A percentile compares a stretch with the other conserved stretches of the same genome.
Evolutionary conservation across 2,113 vertebrate genomes (phyloP).

Genomic region (Parotia lawesii): DNA sequence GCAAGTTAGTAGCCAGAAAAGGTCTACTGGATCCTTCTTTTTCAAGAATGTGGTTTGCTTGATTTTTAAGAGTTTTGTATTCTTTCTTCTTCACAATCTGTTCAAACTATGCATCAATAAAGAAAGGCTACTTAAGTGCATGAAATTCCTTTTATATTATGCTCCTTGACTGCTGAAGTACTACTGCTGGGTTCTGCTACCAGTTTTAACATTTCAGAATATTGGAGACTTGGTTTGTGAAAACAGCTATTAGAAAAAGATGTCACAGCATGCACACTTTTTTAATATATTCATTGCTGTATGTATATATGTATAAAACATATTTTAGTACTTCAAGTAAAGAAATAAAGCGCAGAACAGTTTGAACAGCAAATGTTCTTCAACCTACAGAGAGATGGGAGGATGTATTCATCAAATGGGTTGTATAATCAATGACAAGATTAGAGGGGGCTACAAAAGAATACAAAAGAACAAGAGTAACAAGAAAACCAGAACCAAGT

Average conservation of each 20-base stretch:
- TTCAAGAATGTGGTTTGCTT: neutral
- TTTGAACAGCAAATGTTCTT: conserved; percentile 12
- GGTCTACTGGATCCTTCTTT: neutral
- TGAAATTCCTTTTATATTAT: neutral
- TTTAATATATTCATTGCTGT: neutral
- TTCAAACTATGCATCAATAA: neutral
- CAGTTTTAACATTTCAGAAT: neutral
- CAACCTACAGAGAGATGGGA: neutral
- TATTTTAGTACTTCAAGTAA: neutral
- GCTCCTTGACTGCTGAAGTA: neutral
- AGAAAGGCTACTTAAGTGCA: neutral
- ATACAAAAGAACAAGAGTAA: neutral
- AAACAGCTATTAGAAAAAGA: neutral
- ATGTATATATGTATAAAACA: neutral
- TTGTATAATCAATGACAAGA: neutral
- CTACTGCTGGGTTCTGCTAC: neutral
- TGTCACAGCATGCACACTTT: neutral
- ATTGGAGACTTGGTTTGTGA: neutral
- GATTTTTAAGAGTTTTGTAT: neutral
- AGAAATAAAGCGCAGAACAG: neutral
- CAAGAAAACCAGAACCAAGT: neutral
- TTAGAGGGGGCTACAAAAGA: neutral
- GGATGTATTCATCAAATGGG: neutral
- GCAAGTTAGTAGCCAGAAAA: neutral
- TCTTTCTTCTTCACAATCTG: neutral